These are phyloP conservation scores for Scleropages formosus DNA, from an alignment of 2,797 vertebrate genomes.

Conservation along the genomic window DNA sequence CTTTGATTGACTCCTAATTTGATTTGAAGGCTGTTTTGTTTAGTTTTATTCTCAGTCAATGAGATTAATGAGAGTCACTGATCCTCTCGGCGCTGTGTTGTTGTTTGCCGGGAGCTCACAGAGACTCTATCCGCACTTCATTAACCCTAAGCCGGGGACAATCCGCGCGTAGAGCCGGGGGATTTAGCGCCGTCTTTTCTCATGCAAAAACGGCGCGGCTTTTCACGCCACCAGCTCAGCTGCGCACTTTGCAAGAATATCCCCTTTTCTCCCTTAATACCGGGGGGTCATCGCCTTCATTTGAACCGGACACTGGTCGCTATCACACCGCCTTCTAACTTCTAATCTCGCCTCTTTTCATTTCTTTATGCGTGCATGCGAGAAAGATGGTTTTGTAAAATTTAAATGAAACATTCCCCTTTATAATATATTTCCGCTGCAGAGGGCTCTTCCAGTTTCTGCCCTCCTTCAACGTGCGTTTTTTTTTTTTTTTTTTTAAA, in stretches of 20 bases:
- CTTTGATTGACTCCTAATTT: conserved; percentile 98
- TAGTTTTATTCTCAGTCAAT: conserved; percentile 90
- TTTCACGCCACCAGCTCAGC: conserved; percentile 74
- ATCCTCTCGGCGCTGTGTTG: conserved; percentile 89
- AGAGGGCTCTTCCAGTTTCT: no score
- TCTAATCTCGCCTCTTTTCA: no score
- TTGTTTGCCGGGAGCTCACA: conserved; percentile 86
- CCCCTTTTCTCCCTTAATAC: conserved; percentile 49
- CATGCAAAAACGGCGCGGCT: conserved; percentile 80
- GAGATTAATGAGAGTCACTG: conserved; percentile 97
- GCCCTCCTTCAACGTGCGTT: neutral
- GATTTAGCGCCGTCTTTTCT: conserved; percentile 90
- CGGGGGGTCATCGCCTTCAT: conserved; percentile 55
- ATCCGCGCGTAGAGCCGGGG: conserved; percentile 72
- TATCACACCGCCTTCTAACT: conserved; percentile 64
- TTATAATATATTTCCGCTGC: no score
- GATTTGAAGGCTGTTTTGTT: conserved; percentile 90
- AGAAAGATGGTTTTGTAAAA: no score
- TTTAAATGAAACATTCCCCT: neutral
- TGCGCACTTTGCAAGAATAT: conserved; percentile 76
- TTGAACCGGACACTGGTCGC: conserved; percentile 65
- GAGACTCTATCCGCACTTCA: conserved; percentile 96
- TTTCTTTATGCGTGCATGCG: conserved; percentile 47
- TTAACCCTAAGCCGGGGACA: conserved; percentile 92
- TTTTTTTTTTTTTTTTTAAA: no score